These are phyloP conservation scores for Cardiocondyla obscurior DNA, from an alignment of 1,140 invertebrate genomes.

Conservation along the genomic window DNA sequence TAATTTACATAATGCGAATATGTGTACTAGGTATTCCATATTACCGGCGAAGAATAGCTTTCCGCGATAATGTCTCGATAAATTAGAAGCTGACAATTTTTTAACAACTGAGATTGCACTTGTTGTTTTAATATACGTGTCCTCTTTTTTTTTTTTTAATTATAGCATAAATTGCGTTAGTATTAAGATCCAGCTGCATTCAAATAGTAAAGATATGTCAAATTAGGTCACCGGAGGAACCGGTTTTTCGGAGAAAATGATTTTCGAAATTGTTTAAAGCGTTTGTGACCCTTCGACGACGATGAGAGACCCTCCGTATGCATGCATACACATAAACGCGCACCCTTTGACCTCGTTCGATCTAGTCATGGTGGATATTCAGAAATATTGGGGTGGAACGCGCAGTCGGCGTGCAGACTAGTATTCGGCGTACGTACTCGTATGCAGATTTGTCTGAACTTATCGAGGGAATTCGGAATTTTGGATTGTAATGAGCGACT, in stretches of 20 bases:
- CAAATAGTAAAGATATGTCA: background rate
- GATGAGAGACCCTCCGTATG: background rate
- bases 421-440: background rate
- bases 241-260: background rate
- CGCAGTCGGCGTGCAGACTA: conserved; percentile 41
- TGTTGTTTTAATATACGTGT: background rate
- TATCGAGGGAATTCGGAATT: conserved; percentile 40
- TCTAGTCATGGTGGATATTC: conserved; percentile 27
- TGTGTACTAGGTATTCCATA: background rate
- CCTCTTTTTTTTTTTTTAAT: background rate
- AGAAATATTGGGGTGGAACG: conserved; percentile 51
- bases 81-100: background rate
- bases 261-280: background rate
- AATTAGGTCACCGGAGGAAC: background rate
- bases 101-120: background rate
- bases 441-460: conserved; percentile 48
- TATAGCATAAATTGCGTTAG: background rate
- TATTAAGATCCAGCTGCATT: background rate
- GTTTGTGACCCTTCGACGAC: background rate
- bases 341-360: conserved; percentile 35
- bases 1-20: conserved; percentile 12
- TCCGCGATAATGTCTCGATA: background rate
- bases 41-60: background rate
- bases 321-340: conserved; percentile 4
- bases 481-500: conserved; percentile 22